A percentile compares a stretch with the other conserved stretches of the same genome.
Conservation (phyloP, 2,797 vertebrate genomes). For the Eremophila alpestris region DNA sequence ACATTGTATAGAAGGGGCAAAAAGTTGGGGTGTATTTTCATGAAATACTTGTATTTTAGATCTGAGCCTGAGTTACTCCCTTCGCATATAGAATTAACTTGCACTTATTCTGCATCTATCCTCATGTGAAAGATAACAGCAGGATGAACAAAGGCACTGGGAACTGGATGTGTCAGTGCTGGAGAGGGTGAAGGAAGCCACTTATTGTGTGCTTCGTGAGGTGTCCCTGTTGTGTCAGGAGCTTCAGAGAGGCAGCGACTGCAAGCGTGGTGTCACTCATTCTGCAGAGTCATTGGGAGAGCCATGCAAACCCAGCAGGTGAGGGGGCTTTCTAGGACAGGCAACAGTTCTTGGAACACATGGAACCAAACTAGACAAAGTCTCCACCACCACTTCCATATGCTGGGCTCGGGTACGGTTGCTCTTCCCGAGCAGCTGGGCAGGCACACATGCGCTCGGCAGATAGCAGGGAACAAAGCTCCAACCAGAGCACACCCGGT, state of each 20-base stretch:
- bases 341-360: slow-evolving; percentile 26
- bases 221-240: neutral
- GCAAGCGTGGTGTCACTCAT: neutral
- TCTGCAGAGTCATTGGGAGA: neutral
- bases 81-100: neutral
- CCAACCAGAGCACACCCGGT: neutral
- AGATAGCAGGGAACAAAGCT: slow-evolving; percentile 26
- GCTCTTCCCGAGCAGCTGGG: slow-evolving; percentile 24
- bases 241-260: neutral
- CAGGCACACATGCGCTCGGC: slow-evolving; percentile 66
- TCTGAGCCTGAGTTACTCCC: neutral
- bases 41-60: neutral
- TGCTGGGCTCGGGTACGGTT: neutral
- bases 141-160: neutral
- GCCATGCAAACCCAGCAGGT: slow-evolving; percentile 65
- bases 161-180: neutral
- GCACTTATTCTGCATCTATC: neutral
- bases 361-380: slow-evolving; percentile 19
- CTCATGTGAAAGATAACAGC: neutral
- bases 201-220: neutral
- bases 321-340: slow-evolving; percentile 38
- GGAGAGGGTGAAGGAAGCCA: neutral
- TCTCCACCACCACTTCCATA: neutral
- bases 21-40: neutral
- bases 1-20: neutral